Evolutionary conservation across 2,888 invertebrate species (phyloP), one percentile per base, ranked within the genome.

Genomic region (Masnerella sp.): DNA sequence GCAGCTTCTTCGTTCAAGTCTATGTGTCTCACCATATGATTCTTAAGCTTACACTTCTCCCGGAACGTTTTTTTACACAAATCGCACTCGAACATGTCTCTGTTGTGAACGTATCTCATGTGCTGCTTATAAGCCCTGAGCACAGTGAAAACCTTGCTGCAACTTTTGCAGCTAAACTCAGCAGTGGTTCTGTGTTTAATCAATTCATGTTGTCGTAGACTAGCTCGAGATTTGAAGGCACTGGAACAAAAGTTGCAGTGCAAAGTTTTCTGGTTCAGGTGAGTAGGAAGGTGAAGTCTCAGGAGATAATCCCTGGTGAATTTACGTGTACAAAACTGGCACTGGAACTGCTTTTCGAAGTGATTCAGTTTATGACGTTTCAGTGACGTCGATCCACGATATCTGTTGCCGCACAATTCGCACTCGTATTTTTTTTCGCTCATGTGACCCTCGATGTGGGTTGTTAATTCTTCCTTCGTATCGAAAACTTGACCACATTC

Each of bases 401-500:
- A 70, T 8, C 17, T 47, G 0, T 56, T 70, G 0, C 56, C 49
- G 14, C 70, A 70, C 0, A 56, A 0, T 1, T 49, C 56, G 11
- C 70, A 62, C 5, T 5, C 5, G 3, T 28, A 43, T 7, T 62
- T 70, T 11, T 56, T 70, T 5, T 62, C 70, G 5, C 17, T 34
- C 5, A 4, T 14, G 8, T 70, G 70, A 0, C 11, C 0, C 0
- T 9, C 47, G 0, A 7, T 43, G 17, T 70, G 56, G 3, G 0
- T n/a, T 5, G 30, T 11, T 1, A 70, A 14, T 18, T 70, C 49
- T 7, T 14, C 42, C 1, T n/a, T 7, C 0, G 54, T 56, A 8
- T 56, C 56, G 18, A 56, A 70, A 4, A 14, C 49, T 14, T 70
- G 62, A 0, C 70, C 70, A 12, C 70, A 70, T 9, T 70, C 70